phyloP scores from a whole-genome alignment of 2,888 invertebrate species.

The Lumbricus terrestris region DNA sequence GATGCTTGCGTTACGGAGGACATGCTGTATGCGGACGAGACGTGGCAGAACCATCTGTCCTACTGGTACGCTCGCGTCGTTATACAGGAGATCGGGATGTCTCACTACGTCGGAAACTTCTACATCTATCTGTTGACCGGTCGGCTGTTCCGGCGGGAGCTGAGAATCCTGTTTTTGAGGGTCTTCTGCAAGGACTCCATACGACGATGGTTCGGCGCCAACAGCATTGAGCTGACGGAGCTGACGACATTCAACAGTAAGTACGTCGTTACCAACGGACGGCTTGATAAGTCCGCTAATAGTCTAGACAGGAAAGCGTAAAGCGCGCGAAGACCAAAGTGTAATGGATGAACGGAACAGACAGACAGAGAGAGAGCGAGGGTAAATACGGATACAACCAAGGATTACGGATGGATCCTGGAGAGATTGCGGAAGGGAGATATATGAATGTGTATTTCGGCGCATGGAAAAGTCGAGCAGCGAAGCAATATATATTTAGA shows the following conservation, averaged over 20 bases:
- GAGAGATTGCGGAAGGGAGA: background rate
- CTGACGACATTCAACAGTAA: background rate
- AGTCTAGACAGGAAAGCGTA: background rate
- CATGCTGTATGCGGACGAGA: conserved; percentile 43
- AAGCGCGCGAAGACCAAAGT: background rate
- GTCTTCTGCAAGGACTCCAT: background rate
- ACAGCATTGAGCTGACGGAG: background rate
- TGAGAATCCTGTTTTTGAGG: conserved; percentile 41
- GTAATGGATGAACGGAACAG: background rate
- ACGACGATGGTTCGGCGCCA: background rate
- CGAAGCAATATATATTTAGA: too few species aligned
- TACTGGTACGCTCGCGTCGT: conserved; percentile 47
- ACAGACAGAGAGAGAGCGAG: background rate
- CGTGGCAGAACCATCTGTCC: conserved; percentile 48
- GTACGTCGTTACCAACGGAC: background rate
- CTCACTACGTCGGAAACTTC: conserved; percentile 54
- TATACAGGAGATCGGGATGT: conserved; percentile 50
- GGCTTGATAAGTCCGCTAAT: background rate
- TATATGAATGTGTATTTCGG: background rate
- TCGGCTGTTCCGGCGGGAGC: conserved; percentile 53
- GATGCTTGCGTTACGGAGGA: conserved; percentile 40
- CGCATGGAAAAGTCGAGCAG: background rate
- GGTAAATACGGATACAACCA: background rate
- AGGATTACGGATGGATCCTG: background rate
- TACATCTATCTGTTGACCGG: conserved; percentile 57